Evolutionary conservation across 2,888 invertebrate genomes (phyloP).

Genomic region (Pseudolycoriella hygida): DNA sequence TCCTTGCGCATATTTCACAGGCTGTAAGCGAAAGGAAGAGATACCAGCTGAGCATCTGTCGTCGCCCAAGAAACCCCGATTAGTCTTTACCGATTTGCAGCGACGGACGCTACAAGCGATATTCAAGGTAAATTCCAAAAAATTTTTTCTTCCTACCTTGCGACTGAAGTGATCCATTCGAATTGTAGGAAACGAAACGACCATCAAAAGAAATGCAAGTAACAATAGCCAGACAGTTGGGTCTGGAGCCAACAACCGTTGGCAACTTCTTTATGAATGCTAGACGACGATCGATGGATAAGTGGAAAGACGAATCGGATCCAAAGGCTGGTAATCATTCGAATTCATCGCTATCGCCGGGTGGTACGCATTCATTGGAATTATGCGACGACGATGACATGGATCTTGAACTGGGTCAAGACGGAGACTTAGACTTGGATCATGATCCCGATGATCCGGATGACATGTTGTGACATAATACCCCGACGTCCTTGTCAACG

Average conservation of each 20-base stretch:
- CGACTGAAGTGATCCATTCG: neutral
- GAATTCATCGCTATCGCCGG: slow-evolving; percentile 15
- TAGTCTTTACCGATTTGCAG: slow-evolving; percentile 99
- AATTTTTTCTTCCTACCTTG: neutral
- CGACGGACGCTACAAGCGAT: slow-evolving; percentile 99
- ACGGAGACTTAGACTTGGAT: slow-evolving; percentile 22
- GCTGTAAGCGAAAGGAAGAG: slow-evolving; percentile 94
- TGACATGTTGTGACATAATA: slow-evolving; percentile 17
- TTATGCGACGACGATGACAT: slow-evolving; percentile 25
- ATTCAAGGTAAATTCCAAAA: slow-evolving; percentile 64
- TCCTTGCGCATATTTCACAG: slow-evolving; percentile 30
- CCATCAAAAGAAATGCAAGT: slow-evolving; percentile 99
- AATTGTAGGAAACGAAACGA: slow-evolving; percentile 86
- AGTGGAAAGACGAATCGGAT: slow-evolving; percentile 76
- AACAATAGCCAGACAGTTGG: slow-evolving; percentile 94
- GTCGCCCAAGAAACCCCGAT: slow-evolving; percentile 97
- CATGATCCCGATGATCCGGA: slow-evolving; percentile 12
- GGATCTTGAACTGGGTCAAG: slow-evolving; percentile 21
- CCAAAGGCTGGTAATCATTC: slow-evolving; percentile 15
- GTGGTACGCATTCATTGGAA: slow-evolving; percentile 18
- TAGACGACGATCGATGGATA: slow-evolving; percentile 91
- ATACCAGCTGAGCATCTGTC: slow-evolving; percentile 62
- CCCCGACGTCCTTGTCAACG: slow-evolving; percentile 8
- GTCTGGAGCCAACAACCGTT: slow-evolving; percentile 94
- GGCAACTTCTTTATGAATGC: slow-evolving; percentile 99